Evolutionary conservation across 2,888 invertebrate species (phyloP), one percentile per base, ranked within the genome.

Genomic region (Hypercompe scribonia): DNA sequence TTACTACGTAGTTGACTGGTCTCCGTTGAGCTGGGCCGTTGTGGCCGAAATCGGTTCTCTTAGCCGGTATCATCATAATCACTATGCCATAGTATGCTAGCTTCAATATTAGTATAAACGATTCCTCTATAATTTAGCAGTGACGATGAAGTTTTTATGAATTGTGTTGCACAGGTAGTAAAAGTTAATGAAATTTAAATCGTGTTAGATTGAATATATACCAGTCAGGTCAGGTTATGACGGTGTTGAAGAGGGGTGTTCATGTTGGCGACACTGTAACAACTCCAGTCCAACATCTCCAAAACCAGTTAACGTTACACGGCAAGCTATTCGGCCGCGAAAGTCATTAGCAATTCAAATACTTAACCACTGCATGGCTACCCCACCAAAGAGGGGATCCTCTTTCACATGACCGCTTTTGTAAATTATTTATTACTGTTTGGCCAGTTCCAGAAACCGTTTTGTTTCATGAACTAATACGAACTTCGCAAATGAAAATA

Each of bases 331-430:
- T 91, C 90, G 89, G 88, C 88, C 88, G 88, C 88, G 90, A 88
- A 89, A 91, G 88, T 92, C 91, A 94, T 94, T 94, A 94, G 93
- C 93, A 94, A 94, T 93, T 93, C 93, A 94, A 94, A 94, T 94
- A 93, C 89, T 90, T 91, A 92, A 91, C 93, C 90, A 90, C 89
- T 91, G 90, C 91, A 88, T 90, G 90, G 90, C 87, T 88, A 86
- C 89, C 87, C 90, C 85, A 82, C 88, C 85, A 88, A 90, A 89
- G 88, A 89, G 90, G 87, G 90, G 88, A 90, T 90, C 87, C 91
- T 91, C 92, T 93, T 92, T 91, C 93, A 93, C 93, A 93, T 93
- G 92, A 91, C 90, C 90, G 93, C 93, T 88, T 93, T 93, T 92
- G 92, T 93, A 93, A 93, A 93, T 94, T 94, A 94, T 93, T 94